Conservation (phyloP, 2,888 invertebrate genomes). For the Odontothrips loti region DNA sequence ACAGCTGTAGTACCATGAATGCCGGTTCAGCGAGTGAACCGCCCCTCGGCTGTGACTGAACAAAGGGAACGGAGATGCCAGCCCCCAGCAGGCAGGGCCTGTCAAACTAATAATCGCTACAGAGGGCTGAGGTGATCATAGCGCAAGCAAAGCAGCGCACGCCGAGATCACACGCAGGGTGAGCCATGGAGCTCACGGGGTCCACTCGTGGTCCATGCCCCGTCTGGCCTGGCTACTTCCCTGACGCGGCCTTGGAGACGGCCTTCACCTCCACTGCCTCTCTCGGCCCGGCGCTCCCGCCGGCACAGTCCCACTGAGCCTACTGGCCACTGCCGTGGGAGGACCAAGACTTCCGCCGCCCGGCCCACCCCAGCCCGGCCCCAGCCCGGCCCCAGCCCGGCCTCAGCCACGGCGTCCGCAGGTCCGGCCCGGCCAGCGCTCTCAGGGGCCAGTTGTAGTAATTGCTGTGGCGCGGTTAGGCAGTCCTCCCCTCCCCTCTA, state of each 20-base stretch:
- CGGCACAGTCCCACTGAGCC: background rate
- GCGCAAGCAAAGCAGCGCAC: too few relatives aligned
- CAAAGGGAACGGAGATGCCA: constrained; percentile 37
- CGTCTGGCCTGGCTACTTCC: too few relatives aligned
- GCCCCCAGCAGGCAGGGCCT: too few relatives aligned
- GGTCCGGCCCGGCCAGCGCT: background rate
- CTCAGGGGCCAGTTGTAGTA: constrained; percentile 6
- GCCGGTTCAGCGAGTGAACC: too few relatives aligned
- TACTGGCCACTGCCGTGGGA: background rate
- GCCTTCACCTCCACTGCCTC: too few relatives aligned
- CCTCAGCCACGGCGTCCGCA: background rate
- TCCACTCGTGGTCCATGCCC: too few relatives aligned
- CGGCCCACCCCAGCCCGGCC: background rate
- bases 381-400: background rate
- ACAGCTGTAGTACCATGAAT: too few relatives aligned
- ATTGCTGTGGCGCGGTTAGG: constrained; percentile 4
- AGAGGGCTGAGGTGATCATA: too few relatives aligned
- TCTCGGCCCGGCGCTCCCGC: background rate
- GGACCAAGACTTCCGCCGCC: background rate
- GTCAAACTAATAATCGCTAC: too few relatives aligned
- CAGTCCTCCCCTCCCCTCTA: background rate
- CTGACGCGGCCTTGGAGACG: too few relatives aligned
- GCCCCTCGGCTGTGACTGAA: constrained; percentile 37
- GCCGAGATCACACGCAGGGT: too few relatives aligned
- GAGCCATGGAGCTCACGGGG: too few relatives aligned